Evolutionary conservation across 2,888 invertebrate genomes (phyloP).

Genomic region (Drosophila maculinotata): DNA sequence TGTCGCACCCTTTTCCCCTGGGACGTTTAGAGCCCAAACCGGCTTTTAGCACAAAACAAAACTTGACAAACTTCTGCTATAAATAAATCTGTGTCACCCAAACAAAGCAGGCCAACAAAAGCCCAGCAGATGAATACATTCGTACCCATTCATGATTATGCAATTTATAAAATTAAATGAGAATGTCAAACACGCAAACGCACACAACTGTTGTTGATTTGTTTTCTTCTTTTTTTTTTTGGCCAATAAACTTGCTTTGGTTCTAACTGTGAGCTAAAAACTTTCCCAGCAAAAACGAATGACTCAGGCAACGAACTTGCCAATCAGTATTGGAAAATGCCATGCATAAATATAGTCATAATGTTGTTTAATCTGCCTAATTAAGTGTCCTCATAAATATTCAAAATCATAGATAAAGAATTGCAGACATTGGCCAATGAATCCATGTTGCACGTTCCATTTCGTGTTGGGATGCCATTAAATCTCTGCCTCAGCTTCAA

Average conservation of each 20-base stretch:
- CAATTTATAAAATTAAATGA: slow-evolving; percentile 72
- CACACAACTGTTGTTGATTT: slow-evolving; percentile 27
- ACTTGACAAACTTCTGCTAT: slow-evolving; percentile 57
- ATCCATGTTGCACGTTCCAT: slow-evolving; percentile 64
- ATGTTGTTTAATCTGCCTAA: slow-evolving; percentile 62
- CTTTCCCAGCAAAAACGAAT: slow-evolving; percentile 56
- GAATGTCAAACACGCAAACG: slow-evolving; percentile 72
- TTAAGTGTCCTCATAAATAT: slow-evolving; percentile 73
- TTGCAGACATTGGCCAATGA: slow-evolving; percentile 32
- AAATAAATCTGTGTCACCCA: slow-evolving; percentile 75
- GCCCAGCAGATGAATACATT: slow-evolving; percentile 49
- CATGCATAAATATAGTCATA: slow-evolving; percentile 66
- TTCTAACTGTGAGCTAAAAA: slow-evolving; percentile 41
- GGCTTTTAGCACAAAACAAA: slow-evolving; percentile 48
- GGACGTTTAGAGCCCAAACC: slow-evolving; percentile 33
- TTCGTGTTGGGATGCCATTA: slow-evolving; percentile 71
- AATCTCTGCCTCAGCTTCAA: slow-evolving; percentile 4
- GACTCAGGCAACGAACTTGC: slow-evolving; percentile 61
- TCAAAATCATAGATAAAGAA: slow-evolving; percentile 69
- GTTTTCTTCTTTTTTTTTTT: neutral
- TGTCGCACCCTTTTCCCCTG: slow-evolving; percentile 60
- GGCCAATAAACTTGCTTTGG: slow-evolving; percentile 36
- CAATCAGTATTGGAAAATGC: slow-evolving; percentile 33
- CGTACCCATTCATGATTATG: slow-evolving; percentile 64
- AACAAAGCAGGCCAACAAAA: slow-evolving; percentile 34